Evolutionary conservation across 2,113 vertebrate genomes (phyloP), one percentile per base, ranked within the genome.

Genomic region (Salvelinus fontinalis): DNA sequence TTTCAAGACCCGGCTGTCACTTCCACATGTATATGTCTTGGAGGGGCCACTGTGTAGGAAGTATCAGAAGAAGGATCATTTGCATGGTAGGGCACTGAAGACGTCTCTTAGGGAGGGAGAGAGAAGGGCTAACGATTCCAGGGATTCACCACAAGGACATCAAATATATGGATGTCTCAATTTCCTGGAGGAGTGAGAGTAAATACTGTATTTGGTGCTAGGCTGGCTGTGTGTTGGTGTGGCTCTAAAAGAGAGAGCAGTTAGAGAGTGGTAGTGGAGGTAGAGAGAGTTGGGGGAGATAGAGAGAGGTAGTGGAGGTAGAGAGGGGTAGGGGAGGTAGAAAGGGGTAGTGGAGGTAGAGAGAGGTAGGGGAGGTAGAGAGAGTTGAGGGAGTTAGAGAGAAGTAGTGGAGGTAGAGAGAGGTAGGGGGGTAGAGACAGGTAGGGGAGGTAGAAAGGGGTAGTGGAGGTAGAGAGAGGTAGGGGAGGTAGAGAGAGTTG

Each of bases 161-260:
- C 77, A 90, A 90, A 92, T 91, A 91, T 88, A 91, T 89, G 80
- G 73, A 91, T 90, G 83, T 80, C 74, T 81, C 77, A 79, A 89
- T 92, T 87, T 88, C 74, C 75, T 77, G n/a, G 68, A 66, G 20
- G 70, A 81, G 84, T 77, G 65, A 74, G 39, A 44, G 39, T 79
- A 29, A n/a, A 69, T 85, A 39, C 11, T 11, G 9, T 44, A 44
- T 48, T 24, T 0, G 18, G 12, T 44, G n/a, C n/a, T n/a, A 24
- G n/a, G 59, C 59, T 16, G 18, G 59, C 59, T 16, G 62, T 62
- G 71, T 22, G 44, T 65, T 18, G 26, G 71, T 22, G 49, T 24
- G 62, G 44, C 31, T 84, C 57, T 66, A 27, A 67, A 5, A 67
- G 66, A 67, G 27, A 67, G 66, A 18, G 67, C 1, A 6, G 16